phyloP scores from a whole-genome alignment of 2,888 invertebrate genomes.

The Ganaspis brasiliensis region DNA sequence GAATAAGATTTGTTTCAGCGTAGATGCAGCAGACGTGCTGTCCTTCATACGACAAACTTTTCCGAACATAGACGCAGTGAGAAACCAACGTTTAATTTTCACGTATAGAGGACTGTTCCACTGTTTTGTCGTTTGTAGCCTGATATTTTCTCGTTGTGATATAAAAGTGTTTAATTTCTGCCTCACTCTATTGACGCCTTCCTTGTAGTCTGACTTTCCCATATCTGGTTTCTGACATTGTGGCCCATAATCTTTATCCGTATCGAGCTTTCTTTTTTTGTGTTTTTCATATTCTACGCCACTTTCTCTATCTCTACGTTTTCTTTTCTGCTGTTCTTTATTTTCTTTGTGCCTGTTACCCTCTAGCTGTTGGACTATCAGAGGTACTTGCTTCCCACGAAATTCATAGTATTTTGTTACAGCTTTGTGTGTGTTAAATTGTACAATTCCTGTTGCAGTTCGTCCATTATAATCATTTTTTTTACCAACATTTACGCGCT shows the following conservation, averaged over 20 bases:
- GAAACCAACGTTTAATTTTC: neutral
- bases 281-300: neutral
- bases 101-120: neutral
- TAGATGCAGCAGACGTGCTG: slow-evolving; percentile 47
- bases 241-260: slow-evolving; percentile 33
- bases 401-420: slow-evolving; percentile 7
- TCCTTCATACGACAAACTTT: slow-evolving; percentile 49
- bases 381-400: neutral
- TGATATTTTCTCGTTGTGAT: neutral
- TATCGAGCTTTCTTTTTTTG: neutral
- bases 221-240: neutral
- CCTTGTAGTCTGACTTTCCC: neutral
- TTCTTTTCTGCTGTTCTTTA: neutral
- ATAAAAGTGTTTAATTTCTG: neutral
- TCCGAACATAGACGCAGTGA: slow-evolving; percentile 57
- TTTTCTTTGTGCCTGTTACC: neutral
- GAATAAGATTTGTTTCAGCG: slow-evolving; percentile 54
- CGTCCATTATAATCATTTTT: slow-evolving; percentile 20
- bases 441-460: neutral
- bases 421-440: neutral
- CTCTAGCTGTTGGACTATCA: neutral
- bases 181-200: neutral
- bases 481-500: slow-evolving; percentile 35
- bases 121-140: neutral
- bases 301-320: neutral